Conservation (phyloP, 2,113 vertebrate species). For the Azemiops feae region DNA sequence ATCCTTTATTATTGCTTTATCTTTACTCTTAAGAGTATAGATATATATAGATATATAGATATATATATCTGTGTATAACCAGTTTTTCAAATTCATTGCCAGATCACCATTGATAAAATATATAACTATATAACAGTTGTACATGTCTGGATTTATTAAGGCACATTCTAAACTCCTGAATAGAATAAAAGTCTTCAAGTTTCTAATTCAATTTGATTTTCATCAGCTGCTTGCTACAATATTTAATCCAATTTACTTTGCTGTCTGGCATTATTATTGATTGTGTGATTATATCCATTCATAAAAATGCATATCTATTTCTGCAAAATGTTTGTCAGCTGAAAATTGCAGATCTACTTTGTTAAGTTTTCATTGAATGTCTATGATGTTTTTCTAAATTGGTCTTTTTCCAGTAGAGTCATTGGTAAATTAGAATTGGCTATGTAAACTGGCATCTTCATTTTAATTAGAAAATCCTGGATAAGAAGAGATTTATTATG, state of each 20-base stretch:
- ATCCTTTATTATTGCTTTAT: background rate
- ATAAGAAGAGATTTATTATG: background rate
- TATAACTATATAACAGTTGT: background rate
- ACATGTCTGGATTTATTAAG: background rate
- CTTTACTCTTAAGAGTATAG: background rate
- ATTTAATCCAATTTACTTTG: background rate
- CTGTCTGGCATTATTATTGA: background rate
- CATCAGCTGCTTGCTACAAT: background rate
- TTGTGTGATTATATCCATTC: background rate
- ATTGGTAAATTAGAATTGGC: background rate
- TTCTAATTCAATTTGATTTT: background rate
- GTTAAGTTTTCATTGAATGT: background rate
- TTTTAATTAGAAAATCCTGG: background rate
- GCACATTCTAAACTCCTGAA: background rate
- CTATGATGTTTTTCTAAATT: background rate
- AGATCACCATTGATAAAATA: background rate
- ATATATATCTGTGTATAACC: background rate
- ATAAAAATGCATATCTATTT: background rate
- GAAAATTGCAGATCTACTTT: background rate
- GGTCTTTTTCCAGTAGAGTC: background rate
- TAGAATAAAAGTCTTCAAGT: background rate
- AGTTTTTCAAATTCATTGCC: background rate
- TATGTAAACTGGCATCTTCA: background rate
- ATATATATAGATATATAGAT: too few relatives aligned
- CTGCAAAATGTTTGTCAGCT: background rate